Base-by-base conservation (phyloP, 2,888 invertebrate genomes). In the Alsophila aescularia region DNA sequence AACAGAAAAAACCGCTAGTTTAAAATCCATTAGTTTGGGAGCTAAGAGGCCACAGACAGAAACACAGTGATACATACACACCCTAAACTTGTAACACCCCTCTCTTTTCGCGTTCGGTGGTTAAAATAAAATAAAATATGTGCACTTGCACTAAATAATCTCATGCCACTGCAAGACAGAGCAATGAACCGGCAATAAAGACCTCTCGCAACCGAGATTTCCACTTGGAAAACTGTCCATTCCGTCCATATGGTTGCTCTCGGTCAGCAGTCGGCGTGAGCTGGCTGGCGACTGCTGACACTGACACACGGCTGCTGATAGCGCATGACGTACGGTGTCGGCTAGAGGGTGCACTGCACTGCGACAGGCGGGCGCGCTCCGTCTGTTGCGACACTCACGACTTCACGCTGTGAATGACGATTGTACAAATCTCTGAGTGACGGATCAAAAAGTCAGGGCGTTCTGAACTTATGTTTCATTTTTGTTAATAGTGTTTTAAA, bases 271-370 rank as follows among this genome's bases (percentile, higher is more conserved):
- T 7, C 36, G 27, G 34, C 34, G 76, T 70, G 75, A 73, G 73
- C 70, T 64, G 68, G 70, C 64, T 62, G 69, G 62, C 60, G 66
- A 8, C 67, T 60, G 62, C 58, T 77, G 87, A 84, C 85, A 81
- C 70, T 85, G 85, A 87, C 86, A 77, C 77, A 87, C 73, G 75
- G 73, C 73, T 67, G 70, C 72, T 79, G 85, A 87, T 87, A 87
- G 83, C 77, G 73, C 69, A 83, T 89, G 89, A 90, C 83, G 77
- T 81, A 86, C 72, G 80, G 67, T 40, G 73, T 73, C 69, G 67
- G 69, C 75, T 45, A 76, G 65, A 81, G 86, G 86, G 86, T 86
- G 85, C 85, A 67, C 58, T 68, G 69, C 70, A 57, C 29, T 52
- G 71, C 67, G 66, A 61, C 51, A 63, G 62, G 39, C 43, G 42